Conservation (phyloP, 2,888 invertebrate species). For the Lottia gigantea region DNA sequence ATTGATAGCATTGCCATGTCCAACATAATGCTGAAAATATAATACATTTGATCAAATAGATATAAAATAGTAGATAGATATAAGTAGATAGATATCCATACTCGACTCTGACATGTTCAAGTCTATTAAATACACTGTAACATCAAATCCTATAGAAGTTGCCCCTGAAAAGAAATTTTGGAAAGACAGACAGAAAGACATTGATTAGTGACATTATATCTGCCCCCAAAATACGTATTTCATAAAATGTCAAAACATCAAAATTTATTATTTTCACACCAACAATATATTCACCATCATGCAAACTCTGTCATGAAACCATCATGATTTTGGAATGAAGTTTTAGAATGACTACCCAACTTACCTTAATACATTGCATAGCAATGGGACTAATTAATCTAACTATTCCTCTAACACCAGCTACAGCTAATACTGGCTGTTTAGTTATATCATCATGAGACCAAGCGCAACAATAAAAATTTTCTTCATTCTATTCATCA, state of each 20-base stretch:
- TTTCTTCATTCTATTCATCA: constrained; percentile 82
- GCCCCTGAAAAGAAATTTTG: no score
- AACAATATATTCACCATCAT: no score
- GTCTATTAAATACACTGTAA: no score
- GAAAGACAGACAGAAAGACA: no score
- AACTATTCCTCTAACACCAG: constrained; percentile 90
- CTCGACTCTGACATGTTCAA: no score
- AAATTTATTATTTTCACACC: no score
- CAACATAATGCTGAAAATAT: constrained; percentile 65
- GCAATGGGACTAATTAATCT: constrained; percentile 86
- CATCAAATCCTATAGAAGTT: no score
- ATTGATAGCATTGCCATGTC: constrained; percentile 91
- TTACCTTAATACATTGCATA: constrained; percentile 81
- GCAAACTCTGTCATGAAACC: no score
- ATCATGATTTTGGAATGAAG: neutral
- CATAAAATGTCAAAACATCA: no score
- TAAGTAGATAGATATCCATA: no score
- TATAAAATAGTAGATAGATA: neutral
- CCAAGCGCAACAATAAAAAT: constrained; percentile 97
- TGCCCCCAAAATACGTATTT: no score
- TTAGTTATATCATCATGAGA: constrained; percentile 82
- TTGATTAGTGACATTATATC: no score
- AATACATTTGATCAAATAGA: neutral
- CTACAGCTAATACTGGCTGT: constrained; percentile 85
- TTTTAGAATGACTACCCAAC: constrained; percentile 77